Evolutionary conservation across 1,140 invertebrate species (phyloP).

Genomic region (Drosophila leontia): DNA sequence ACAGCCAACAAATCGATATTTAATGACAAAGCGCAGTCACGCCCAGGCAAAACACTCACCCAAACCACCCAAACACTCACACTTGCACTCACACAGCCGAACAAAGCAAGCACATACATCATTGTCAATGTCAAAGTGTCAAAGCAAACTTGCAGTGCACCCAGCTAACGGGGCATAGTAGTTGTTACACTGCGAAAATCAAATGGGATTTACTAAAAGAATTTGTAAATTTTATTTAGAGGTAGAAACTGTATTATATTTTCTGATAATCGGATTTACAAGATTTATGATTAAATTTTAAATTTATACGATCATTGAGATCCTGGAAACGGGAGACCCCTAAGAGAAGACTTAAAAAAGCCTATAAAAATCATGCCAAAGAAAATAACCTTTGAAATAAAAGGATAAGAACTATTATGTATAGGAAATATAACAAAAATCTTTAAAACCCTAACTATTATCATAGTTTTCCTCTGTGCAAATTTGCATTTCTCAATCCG

Average conservation of each 20-base stretch:
- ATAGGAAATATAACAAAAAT: background rate
- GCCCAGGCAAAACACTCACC: constrained; percentile 20
- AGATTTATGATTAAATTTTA: background rate
- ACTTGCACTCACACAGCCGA: constrained; percentile 14
- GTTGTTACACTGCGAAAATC: constrained; percentile 19
- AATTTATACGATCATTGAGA: too few relatives aligned
- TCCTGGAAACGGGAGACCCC: background rate
- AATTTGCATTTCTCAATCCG: constrained; percentile 14
- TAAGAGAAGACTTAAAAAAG: too few relatives aligned
- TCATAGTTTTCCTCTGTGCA: background rate
- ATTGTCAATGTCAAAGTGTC: constrained; percentile 82
- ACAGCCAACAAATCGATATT: constrained; percentile 73
- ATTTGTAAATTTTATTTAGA: background rate
- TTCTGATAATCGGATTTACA: background rate
- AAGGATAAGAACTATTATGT: too few relatives aligned
- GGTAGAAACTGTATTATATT: too few relatives aligned
- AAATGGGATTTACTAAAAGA: background rate
- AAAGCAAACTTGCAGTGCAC: constrained; percentile 72
- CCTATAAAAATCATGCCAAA: too few relatives aligned
- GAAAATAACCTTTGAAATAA: too few relatives aligned
- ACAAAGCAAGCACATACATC: constrained; percentile 69
- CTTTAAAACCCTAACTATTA: constrained; percentile 3
- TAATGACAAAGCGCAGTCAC: constrained; percentile 67
- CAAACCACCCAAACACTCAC: background rate
- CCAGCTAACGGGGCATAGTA: constrained; percentile 41